phyloP scores from a whole-genome alignment of 2,113 vertebrate genomes.

The Tyto alba region DNA sequence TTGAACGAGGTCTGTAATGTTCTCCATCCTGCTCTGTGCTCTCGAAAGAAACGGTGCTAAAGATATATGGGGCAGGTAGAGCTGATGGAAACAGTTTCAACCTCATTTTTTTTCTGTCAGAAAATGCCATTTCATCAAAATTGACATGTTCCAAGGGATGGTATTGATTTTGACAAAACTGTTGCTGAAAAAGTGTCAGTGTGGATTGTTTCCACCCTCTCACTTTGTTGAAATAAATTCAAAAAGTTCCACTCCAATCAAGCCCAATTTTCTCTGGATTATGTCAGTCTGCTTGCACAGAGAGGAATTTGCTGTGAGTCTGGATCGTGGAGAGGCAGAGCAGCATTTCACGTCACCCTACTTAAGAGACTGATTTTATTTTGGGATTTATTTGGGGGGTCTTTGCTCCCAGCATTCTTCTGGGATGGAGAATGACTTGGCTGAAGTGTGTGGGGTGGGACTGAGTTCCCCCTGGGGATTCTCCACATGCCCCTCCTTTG shows the following conservation, averaged over 20 bases:
- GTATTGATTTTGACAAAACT: not conserved
- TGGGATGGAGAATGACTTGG: too few relatives aligned
- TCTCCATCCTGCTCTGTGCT: not conserved
- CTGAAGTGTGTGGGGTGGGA: not conserved
- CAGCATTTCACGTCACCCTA: not conserved
- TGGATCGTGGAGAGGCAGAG: not conserved
- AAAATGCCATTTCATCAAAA: not conserved
- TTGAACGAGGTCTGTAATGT: not conserved
- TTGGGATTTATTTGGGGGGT: accelerated
- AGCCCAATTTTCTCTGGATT: not conserved
- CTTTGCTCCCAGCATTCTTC: not conserved
- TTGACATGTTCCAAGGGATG: not conserved
- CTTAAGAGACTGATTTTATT: not conserved
- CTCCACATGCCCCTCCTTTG: not conserved
- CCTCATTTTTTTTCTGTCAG: not conserved
- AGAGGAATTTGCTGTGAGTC: not conserved
- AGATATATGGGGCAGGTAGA: not conserved
- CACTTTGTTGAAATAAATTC: not conserved
- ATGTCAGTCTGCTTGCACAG: not conserved
- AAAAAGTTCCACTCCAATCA: not conserved
- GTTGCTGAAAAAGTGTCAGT: not conserved
- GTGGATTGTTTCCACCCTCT: not conserved
- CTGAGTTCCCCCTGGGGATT: not conserved
- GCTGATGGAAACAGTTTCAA: not conserved
- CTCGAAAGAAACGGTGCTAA: not conserved